These are phyloP conservation scores for Apteryx mantelli DNA, from an alignment of 2,113 vertebrate genomes.

Conservation along the genomic window DNA sequence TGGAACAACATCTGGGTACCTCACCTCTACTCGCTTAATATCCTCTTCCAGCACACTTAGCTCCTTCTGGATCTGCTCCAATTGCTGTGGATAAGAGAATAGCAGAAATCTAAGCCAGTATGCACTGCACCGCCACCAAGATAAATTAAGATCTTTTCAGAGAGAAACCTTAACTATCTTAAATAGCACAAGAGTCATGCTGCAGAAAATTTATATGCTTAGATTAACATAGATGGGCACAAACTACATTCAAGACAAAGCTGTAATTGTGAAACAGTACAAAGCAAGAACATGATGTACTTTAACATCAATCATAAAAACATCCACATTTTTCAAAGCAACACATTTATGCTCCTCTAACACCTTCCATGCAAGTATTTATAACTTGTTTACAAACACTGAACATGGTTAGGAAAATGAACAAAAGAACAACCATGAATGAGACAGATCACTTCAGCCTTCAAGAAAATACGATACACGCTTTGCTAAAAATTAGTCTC, in stretches of 20 bases:
- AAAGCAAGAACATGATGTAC: background rate
- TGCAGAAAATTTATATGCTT: background rate
- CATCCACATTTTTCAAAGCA: background rate
- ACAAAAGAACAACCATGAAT: background rate
- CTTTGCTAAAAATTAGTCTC: background rate
- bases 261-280: background rate
- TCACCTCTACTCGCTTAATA: constrained; percentile 98
- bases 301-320: background rate
- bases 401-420: background rate
- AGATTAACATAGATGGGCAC: background rate
- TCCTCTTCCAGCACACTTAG: constrained; percentile 97
- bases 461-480: background rate
- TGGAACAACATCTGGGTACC: constrained; percentile 58
- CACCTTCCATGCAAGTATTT: background rate
- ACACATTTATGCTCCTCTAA: background rate
- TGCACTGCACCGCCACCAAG: background rate
- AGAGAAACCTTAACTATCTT: background rate
- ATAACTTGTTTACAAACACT: background rate
- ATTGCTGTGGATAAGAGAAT: constrained; percentile 84
- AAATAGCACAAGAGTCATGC: background rate
- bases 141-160: constrained; percentile 36
- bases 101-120: constrained; percentile 66
- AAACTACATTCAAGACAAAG: background rate
- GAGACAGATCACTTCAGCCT: background rate
- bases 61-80: constrained; percentile 99